phyloP scores from a whole-genome alignment of 2,888 invertebrate genomes.

The Entomobrya multifasciata region DNA sequence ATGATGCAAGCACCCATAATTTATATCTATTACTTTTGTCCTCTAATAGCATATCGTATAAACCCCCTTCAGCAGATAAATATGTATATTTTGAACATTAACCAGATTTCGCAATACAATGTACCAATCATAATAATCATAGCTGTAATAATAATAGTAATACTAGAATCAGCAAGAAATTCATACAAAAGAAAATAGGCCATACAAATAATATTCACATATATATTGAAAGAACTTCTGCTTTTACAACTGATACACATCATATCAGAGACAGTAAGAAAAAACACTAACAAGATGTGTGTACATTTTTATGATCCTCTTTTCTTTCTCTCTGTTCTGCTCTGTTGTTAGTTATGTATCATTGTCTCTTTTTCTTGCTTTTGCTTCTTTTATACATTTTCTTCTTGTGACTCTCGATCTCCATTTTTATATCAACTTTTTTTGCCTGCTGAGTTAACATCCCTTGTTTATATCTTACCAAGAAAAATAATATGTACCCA shows the following conservation, averaged over 20 bases:
- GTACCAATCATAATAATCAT: constrained; percentile 22
- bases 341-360: constrained; percentile 59
- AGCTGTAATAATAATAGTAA: constrained; percentile 33
- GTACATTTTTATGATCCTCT: constrained; percentile 38
- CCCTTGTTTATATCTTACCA: neutral
- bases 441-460: constrained; percentile 51
- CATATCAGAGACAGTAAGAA: neutral
- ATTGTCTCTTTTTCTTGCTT: constrained; percentile 45
- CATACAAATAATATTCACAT: constrained; percentile 30
- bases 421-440: too few species aligned
- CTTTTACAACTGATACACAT: constrained; percentile 6
- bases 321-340: neutral
- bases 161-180: neutral
- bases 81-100: constrained; percentile 40
- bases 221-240: too few species aligned
- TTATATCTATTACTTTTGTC: constrained; percentile 36
- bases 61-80: neutral
- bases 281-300: constrained; percentile 35
- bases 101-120: constrained; percentile 58
- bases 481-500: neutral
- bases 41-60: neutral
- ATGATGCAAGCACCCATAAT: constrained; percentile 41
- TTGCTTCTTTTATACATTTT: neutral
- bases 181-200: constrained; percentile 4
- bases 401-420: constrained; percentile 33